Evolutionary conservation across 1,140 invertebrate genomes (phyloP).

Genomic region (Apis cerana): DNA sequence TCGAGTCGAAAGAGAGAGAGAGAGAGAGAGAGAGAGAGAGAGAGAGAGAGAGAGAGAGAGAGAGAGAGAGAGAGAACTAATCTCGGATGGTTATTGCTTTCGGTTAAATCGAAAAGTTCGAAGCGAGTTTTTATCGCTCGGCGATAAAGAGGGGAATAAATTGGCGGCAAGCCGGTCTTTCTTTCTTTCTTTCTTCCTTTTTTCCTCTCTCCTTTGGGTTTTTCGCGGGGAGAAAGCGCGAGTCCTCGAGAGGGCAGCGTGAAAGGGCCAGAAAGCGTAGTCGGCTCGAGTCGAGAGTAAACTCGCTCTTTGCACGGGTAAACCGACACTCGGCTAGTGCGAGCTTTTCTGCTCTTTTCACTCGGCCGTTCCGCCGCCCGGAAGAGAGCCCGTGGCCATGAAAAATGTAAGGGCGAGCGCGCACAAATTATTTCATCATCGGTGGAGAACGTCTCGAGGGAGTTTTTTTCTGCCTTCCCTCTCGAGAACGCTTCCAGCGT

Average conservation of each 20-base stretch:
- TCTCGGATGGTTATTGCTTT: background rate
- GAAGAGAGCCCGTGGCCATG: conserved; percentile 35
- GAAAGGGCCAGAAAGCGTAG: conserved; percentile 32
- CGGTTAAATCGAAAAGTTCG: conserved; percentile 21
- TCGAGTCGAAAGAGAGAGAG: background rate
- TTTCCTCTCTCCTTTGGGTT: background rate
- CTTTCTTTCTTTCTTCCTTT: conserved; percentile 1
- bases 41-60: too few species aligned
- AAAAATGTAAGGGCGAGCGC: conserved; percentile 36
- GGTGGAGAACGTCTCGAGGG: background rate
- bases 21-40: too few species aligned
- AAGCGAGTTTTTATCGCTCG: conserved; percentile 26
- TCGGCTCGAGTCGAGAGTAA: conserved; percentile 42
- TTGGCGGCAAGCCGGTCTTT: conserved; percentile 15
- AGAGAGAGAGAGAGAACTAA: background rate
- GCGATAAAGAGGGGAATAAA: conserved; percentile 49
- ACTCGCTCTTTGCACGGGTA: conserved; percentile 17
- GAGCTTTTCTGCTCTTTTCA: conserved; percentile 45
- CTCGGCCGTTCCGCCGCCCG: background rate
- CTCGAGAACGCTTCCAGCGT: background rate
- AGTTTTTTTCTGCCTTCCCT: background rate
- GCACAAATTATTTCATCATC: conserved; percentile 34
- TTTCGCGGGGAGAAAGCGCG: conserved; percentile 16
- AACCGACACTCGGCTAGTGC: conserved; percentile 40
- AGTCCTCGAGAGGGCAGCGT: conserved; percentile 30